phyloP scores from a whole-genome alignment of 2,113 vertebrate genomes.

The Oryzias javanicus region DNA sequence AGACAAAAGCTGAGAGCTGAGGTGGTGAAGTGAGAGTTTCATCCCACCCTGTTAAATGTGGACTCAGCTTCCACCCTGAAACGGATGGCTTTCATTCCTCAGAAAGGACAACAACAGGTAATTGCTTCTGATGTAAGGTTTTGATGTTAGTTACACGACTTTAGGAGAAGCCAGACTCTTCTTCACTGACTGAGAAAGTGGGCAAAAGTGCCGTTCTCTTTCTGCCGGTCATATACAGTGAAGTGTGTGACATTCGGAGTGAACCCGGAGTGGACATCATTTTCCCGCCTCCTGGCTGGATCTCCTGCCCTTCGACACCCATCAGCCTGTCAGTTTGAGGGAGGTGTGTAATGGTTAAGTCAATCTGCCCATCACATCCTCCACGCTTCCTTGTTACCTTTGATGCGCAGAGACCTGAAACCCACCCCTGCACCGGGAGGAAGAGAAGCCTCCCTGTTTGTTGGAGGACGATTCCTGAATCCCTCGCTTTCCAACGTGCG shows the following conservation, averaged over 20 bases:
- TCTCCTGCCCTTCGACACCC: constrained; percentile 21
- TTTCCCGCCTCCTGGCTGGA: neutral
- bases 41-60: too few species aligned
- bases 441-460: constrained; percentile 17
- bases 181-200: constrained; percentile 9
- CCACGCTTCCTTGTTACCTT: constrained; percentile 8
- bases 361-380: constrained; percentile 24
- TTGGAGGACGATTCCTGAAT: constrained; percentile 17
- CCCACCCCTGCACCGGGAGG: neutral
- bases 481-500: constrained; percentile 9
- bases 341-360: constrained; percentile 1
- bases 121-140: too few species aligned
- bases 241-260: neutral
- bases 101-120: neutral
- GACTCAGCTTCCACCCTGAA: too few species aligned
- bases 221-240: constrained; percentile 27
- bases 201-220: constrained; percentile 17
- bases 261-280: constrained; percentile 9
- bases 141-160: too few species aligned
- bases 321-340: constrained; percentile 18
- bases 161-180: too few species aligned
- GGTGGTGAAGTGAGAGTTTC: too few species aligned
- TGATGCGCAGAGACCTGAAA: constrained; percentile 8
- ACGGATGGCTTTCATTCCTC: constrained; percentile 12
- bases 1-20: too few species aligned